Evolutionary conservation across 64 coral and sea anemone species (phyloP).

Genomic region (Catalaphyllia jardinei): DNA sequence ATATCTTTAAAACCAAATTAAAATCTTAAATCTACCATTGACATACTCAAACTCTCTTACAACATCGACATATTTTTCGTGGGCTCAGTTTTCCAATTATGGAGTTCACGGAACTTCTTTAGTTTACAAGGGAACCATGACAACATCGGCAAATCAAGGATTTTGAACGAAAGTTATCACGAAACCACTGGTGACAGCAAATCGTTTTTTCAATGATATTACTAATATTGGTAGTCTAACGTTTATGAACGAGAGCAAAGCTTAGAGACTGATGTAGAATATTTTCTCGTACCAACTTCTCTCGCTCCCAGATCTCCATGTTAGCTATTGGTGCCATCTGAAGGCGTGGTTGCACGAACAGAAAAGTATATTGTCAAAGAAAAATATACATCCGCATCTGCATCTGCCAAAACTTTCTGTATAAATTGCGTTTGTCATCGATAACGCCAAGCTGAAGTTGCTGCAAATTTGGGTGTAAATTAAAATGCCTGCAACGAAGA

Average conservation of each 20-base stretch:
- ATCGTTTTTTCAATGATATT: neutral
- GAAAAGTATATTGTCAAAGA: too few relatives aligned
- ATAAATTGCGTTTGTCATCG: neutral
- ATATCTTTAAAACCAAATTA: neutral
- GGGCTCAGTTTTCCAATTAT: slow-evolving; percentile 7
- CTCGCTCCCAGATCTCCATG: neutral
- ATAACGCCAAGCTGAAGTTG: neutral
- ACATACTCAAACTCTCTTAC: neutral
- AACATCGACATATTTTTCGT: neutral
- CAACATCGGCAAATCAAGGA: neutral
- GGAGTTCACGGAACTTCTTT: neutral
- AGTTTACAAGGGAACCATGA: neutral
- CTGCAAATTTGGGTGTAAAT: neutral
- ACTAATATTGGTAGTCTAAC: neutral
- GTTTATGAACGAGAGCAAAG: neutral
- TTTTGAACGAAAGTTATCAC: neutral
- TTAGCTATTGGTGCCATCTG: neutral
- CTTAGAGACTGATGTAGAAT: neutral
- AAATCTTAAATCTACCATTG: neutral
- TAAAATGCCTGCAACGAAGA: slow-evolving; percentile 53
- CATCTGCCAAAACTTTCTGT: neutral
- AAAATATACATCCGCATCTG: too few relatives aligned
- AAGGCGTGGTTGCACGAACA: slow-evolving; percentile 12
- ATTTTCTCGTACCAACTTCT: neutral
- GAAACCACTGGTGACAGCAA: neutral